phyloP scores from a whole-genome alignment of 2,888 invertebrate genomes.

The Eudemis profundana region DNA sequence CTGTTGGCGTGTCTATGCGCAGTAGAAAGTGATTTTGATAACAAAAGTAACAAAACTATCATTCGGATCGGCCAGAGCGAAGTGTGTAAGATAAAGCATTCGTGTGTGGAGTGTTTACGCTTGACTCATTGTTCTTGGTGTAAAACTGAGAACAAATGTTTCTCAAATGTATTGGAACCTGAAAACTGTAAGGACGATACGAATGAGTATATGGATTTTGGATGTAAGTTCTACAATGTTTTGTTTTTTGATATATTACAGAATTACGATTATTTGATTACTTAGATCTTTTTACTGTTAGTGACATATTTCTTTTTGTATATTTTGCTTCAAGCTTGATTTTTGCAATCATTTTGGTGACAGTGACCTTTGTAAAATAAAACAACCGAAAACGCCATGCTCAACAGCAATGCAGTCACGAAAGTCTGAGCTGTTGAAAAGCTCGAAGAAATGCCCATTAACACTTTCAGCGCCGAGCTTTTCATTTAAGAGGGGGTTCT shows the following conservation, averaged over 20 bases:
- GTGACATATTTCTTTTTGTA: too few species aligned
- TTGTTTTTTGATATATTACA: not conserved
- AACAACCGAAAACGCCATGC: too few species aligned
- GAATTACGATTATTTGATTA: not conserved
- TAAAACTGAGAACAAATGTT: conserved; percentile 65
- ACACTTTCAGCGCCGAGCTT: too few species aligned
- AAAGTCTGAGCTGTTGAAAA: too few species aligned
- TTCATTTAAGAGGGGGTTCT: too few species aligned
- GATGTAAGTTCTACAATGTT: conserved; percentile 54
- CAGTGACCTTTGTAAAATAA: too few species aligned
- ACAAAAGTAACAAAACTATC: conserved; percentile 1
- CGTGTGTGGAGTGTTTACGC: conserved; percentile 70
- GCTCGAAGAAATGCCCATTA: too few species aligned
- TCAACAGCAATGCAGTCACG: too few species aligned
- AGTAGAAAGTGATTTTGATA: conserved; percentile 42
- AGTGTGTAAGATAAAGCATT: conserved; percentile 71
- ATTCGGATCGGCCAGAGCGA: conserved; percentile 62
- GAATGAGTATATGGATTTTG: conserved; percentile 63
- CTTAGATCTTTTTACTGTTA: too few species aligned
- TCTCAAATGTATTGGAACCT: conserved; percentile 58
- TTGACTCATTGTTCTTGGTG: conserved; percentile 79
- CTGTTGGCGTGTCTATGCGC: conserved; percentile 49
- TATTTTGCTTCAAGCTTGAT: too few species aligned
- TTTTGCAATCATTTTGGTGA: too few species aligned
- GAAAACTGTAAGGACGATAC: conserved; percentile 64